Base-by-base conservation (phyloP, 2,113 vertebrate species). In the Synchiropus splendidus region DNA sequence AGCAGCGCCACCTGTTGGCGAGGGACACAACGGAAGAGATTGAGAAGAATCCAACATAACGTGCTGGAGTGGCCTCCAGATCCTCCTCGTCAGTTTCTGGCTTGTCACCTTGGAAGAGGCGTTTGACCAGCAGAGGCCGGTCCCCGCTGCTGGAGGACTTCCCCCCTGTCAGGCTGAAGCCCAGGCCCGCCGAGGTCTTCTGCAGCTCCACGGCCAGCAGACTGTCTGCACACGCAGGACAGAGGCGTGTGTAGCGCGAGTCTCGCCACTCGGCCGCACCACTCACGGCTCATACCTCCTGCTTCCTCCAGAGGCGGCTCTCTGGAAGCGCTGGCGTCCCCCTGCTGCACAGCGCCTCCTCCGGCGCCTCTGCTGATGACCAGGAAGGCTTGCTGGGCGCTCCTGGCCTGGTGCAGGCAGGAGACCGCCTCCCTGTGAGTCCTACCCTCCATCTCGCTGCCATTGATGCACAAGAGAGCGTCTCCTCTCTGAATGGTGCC, bases 171-270 rank as follows among this genome's bases (percentile, higher is more conserved):
- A 96, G 86, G 61, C 88, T 94, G 73, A 97, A 83, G 18, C 92
- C 93, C 58, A 96, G 75, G 18, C 92, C 92, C 9, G 90, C 89
- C 10, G 89, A 86, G 1, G 90, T 90, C 81, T 97, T 97, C 57
- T 86, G 59, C 58, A 96, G 85, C 76, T 92, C 88, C 33, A 97
- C 78, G 0, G 56, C 86, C 41, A 92, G 30, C 2, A 83, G 83
- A 1, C 85, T 83, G 0, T 58, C 84, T 18, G 81, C 69, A 45
- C 83, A 9, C 21, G 54, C 21, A 27, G 21, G 8, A 27, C 21
- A 27, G 8, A 27, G 8, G 21, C 8, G 21, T 27, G 21, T 27
- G 21, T 27, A 27, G 8, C 21, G 8, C 21, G 8, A 27, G n/a
- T n/a, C 21, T 27, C 8, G 21, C 4, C 21, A 27, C 4, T 27